Conservation (phyloP, 1,140 invertebrate species). For the Physella acuta region DNA sequence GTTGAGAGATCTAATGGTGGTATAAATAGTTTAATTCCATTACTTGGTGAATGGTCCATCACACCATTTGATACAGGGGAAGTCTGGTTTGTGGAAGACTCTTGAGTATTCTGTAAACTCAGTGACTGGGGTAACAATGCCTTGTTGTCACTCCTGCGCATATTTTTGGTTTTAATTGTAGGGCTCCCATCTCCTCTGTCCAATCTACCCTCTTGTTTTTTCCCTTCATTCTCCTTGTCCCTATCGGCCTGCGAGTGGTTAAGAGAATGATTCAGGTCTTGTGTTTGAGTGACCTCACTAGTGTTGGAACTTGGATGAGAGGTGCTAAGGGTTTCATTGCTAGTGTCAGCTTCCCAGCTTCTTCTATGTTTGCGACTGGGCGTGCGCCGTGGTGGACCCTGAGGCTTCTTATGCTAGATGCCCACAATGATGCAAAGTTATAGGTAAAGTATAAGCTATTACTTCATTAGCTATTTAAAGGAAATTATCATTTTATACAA, state of each 20-base stretch:
- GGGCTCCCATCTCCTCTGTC: constrained; percentile 16
- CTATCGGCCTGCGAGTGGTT: constrained; percentile 4
- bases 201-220: constrained; percentile 5
- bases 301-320: neutral
- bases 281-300: constrained; percentile 12
- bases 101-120: constrained; percentile 5
- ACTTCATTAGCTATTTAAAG: too few species aligned
- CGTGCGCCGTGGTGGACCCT: constrained; percentile 44
- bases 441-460: too few species aligned
- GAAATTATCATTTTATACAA: too few species aligned
- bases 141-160: constrained; percentile 4
- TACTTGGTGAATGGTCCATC: constrained; percentile 38
- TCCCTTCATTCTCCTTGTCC: constrained; percentile 7
- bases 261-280: constrained; percentile 13
- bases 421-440: too few species aligned
- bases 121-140: constrained; percentile 9
- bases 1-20: constrained; percentile 65
- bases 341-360: constrained; percentile 31
- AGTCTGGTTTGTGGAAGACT: neutral
- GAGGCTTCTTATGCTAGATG: constrained; percentile 51
- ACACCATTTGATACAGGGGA: neutral
- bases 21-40: constrained; percentile 50
- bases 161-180: neutral
- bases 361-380: constrained; percentile 39
- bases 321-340: constrained; percentile 25